phyloP scores from a whole-genome alignment of 2,888 invertebrate species.

The Reticulitermes lucifugus region DNA sequence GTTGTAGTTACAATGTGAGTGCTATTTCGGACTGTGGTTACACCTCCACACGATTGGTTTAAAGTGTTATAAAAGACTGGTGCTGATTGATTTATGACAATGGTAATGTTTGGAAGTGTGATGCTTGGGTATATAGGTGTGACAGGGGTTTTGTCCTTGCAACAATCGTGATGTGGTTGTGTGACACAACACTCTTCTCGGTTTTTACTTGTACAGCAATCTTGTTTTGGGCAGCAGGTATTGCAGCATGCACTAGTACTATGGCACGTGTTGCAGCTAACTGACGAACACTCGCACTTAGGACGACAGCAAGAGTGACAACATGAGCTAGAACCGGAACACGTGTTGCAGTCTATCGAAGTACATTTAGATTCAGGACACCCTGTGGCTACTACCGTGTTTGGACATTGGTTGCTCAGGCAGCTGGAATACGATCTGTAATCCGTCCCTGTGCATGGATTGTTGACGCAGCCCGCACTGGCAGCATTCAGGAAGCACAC shows the following conservation, averaged over 20 bases:
- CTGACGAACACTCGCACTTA: constrained; percentile 1
- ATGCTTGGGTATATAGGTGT: constrained; percentile 24
- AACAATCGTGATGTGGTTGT: background rate
- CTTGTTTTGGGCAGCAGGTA: constrained; percentile 26
- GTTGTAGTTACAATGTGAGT: background rate
- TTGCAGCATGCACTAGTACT: constrained; percentile 22
- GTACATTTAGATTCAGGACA: constrained; percentile 21
- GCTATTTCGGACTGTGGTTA: background rate
- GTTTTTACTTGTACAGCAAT: background rate
- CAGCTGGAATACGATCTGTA: constrained; percentile 36
- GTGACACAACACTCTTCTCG: background rate
- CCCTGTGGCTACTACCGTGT: constrained; percentile 30
- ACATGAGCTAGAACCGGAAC: constrained; percentile 12
- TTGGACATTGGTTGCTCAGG: constrained; percentile 24
- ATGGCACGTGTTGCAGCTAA: constrained; percentile 10
- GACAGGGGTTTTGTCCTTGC: background rate
- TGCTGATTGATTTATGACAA: constrained; percentile 40
- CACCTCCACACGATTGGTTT: constrained; percentile 21
- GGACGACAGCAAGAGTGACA: constrained; percentile 10
- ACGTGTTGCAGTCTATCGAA: constrained; percentile 32
- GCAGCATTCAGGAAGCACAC: background rate
- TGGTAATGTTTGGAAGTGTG: constrained; percentile 45
- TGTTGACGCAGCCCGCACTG: background rate
- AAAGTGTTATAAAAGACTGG: constrained; percentile 21
- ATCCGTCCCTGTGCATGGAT: constrained; percentile 21